These are phyloP conservation scores for Neogale vison DNA, from an alignment of 2,113 vertebrate species.

Conservation along the genomic window DNA sequence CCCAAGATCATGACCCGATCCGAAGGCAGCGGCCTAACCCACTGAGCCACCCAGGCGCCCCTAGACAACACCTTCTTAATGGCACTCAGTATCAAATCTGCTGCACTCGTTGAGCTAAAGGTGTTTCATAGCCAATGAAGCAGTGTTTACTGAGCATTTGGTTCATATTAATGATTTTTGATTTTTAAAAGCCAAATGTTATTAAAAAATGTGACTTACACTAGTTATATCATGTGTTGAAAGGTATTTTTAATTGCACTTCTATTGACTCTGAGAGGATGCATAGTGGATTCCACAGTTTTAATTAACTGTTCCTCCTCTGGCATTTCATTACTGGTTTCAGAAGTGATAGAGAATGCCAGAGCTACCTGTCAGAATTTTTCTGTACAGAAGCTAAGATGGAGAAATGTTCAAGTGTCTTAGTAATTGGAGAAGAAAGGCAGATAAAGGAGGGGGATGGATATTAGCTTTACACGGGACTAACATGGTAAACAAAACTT, in stretches of 20 bases:
- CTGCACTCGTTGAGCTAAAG: neutral
- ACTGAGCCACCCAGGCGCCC: too few relatives aligned
- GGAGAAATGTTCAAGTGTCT: constrained; percentile 59
- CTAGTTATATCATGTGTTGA: constrained; percentile 52
- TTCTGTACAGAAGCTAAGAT: constrained; percentile 52
- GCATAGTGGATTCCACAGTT: constrained; percentile 59
- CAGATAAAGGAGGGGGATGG: neutral
- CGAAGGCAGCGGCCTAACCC: too few relatives aligned
- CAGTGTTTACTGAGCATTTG: neutral
- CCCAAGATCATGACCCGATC: too few relatives aligned
- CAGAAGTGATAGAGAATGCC: constrained; percentile 49
- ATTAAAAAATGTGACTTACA: constrained; percentile 60
- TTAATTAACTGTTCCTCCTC: constrained; percentile 70
- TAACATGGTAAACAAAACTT: constrained; percentile 60
- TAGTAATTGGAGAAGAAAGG: constrained; percentile 45
- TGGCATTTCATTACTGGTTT: constrained; percentile 72
- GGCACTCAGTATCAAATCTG: constrained; percentile 7
- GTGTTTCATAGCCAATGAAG: neutral
- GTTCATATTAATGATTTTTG: constrained; percentile 26
- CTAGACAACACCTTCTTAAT: constrained; percentile 28
- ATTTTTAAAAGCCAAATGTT: constrained; percentile 50
- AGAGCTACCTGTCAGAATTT: constrained; percentile 64
- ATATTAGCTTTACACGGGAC: constrained; percentile 51
- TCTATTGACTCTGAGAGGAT: constrained; percentile 62
- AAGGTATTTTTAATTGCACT: constrained; percentile 60